Evolutionary conservation across 2,113 vertebrate species (phyloP).

Genomic region (Amazona guildingii): DNA sequence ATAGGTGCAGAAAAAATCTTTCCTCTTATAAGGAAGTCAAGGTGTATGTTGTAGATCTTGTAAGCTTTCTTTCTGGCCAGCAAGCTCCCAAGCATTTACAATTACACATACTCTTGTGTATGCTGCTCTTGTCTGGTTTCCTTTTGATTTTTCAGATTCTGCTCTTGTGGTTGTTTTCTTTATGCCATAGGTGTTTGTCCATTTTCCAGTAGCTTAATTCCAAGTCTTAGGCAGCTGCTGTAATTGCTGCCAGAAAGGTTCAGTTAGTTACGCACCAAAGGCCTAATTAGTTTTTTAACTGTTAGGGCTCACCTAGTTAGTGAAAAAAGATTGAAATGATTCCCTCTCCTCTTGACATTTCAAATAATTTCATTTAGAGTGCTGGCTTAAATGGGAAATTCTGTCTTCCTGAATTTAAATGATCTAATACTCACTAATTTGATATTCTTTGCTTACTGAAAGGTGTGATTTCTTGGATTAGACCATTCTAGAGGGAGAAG

Average conservation of each 20-base stretch:
- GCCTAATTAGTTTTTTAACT: slow-evolving; percentile 19
- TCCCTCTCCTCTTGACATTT: not conserved
- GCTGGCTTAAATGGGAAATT: not conserved
- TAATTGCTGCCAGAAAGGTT: not conserved
- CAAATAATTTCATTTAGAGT: not conserved
- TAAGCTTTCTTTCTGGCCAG: not conserved
- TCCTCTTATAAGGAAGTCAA: not conserved
- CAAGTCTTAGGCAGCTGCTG: not conserved
- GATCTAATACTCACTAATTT: slow-evolving; percentile 22
- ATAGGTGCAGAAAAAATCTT: not conserved
- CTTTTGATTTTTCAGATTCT: not conserved
- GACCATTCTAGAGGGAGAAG: not conserved
- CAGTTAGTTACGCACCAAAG: not conserved
- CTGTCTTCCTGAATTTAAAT: not conserved
- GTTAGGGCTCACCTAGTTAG: not conserved
- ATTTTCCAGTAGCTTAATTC: not conserved
- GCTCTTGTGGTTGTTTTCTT: not conserved
- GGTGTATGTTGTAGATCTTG: not conserved
- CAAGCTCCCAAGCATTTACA: not conserved
- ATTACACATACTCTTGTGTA: not conserved
- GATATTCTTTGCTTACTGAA: not conserved
- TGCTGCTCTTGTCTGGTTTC: not conserved
- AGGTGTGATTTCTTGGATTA: slow-evolving; percentile 1
- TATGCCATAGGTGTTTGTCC: not conserved
- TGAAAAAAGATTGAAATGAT: not conserved